Evolutionary conservation across 2,888 invertebrate species (phyloP), one percentile per base, ranked within the genome.

Genomic region (Cheilosia grossa): DNA sequence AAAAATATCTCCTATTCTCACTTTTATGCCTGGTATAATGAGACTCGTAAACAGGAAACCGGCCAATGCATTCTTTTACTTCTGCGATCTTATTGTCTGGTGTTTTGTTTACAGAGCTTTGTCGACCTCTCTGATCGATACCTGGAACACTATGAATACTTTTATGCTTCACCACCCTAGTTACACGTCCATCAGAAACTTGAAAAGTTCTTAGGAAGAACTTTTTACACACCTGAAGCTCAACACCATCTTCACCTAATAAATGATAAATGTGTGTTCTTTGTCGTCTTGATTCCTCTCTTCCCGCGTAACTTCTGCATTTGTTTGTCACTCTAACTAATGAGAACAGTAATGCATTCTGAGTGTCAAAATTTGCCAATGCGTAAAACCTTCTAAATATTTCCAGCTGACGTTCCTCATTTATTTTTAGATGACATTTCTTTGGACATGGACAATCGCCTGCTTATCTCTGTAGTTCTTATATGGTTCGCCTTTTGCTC

Each of bases 1-100:
- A 56, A 56, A 56, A 37, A 56, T 56, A 56, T 56, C 56, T 56
- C 33, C 56, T 56, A 56, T 56, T 56, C 56, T 56, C 56, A 56
- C 56, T 56, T 53, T 53, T 53, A 53, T 53, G 53, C 21, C 53
- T 53, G 53, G 53, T n/a, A n/a, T n/a, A n/a, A n/a, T n/a, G n/a
- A n/a, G n/a, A n/a, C n/a, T n/a, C n/a, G n/a, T n/a, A n/a, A n/a
- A n/a, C n/a, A n/a, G n/a, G n/a, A n/a, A n/a, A n/a, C n/a, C n/a
- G n/a, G n/a, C n/a, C n/a, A n/a, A n/a, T n/a, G n/a, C n/a, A n/a
- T n/a, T n/a, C n/a, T n/a, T n/a, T n/a, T n/a, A n/a, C n/a, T n/a
- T n/a, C n/a, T n/a, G n/a, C n/a, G n/a, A n/a, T n/a, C n/a, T n/a
- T n/a, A n/a, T n/a, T n/a, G n/a, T n/a, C n/a, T n/a, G n/a, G n/a